phyloP scores from a whole-genome alignment of 2,888 invertebrate genomes.

The Uropetala carovei region DNA sequence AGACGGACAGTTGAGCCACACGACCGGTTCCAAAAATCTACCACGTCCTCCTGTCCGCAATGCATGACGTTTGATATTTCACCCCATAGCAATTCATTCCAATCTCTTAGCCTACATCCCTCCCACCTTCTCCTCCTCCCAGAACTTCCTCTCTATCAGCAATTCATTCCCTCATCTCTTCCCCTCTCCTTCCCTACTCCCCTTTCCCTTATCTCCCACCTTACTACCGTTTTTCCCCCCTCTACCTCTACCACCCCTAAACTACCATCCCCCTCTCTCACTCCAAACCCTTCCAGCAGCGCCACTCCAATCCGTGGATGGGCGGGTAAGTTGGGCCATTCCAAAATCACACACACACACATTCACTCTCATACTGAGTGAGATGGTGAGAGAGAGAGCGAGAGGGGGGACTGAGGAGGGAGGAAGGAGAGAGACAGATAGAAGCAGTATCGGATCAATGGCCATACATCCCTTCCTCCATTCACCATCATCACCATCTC shows the following conservation, averaged over 20 bases:
- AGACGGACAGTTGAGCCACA: not conserved
- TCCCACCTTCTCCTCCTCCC: not conserved
- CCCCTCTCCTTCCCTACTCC: too few relatives aligned
- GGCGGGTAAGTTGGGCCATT: not conserved
- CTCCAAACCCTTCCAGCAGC: not conserved
- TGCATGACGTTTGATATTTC: constrained; percentile 21
- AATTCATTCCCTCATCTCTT: not conserved
- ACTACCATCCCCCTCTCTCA: not conserved
- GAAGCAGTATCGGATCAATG: not conserved
- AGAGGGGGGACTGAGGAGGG: not conserved
- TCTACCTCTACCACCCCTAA: too few relatives aligned
- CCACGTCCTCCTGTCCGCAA: not conserved
- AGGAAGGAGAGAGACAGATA: not conserved
- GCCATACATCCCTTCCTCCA: not conserved
- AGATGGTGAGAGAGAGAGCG: too few relatives aligned
- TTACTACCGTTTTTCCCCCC: too few relatives aligned
- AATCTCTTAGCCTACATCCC: constrained; percentile 5
- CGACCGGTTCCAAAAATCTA: not conserved
- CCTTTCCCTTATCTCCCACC: too few relatives aligned
- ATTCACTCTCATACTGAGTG: not conserved
- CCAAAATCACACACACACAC: constrained; percentile 12
- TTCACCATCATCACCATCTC: not conserved
- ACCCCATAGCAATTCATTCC: constrained; percentile 18
- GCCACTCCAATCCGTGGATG: not conserved
- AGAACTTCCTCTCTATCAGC: not conserved